Conservation (phyloP, 2,888 invertebrate species). For the Scaptodrosophila latifasciaeformis region DNA sequence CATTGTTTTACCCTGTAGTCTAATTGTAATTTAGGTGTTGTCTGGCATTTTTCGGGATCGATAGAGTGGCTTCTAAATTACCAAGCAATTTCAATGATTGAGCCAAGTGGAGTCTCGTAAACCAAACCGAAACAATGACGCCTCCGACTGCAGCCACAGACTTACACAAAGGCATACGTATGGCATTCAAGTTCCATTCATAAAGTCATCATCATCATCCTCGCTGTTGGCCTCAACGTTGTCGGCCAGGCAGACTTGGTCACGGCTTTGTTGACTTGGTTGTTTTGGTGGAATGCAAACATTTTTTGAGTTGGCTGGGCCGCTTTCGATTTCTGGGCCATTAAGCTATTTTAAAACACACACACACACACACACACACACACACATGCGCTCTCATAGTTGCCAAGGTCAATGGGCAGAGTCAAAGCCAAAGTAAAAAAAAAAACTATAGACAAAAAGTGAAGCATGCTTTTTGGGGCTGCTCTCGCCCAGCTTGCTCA, state of each 20-base stretch:
- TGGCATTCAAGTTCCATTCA: conserved; percentile 42
- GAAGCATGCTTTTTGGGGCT: conserved; percentile 47
- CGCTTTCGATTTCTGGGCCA: conserved; percentile 30
- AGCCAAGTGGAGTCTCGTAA: too few relatives aligned
- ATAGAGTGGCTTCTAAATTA: conserved; percentile 45
- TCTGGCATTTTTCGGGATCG: conserved; percentile 26
- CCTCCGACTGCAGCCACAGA: too few relatives aligned
- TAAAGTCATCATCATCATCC: conserved; percentile 27
- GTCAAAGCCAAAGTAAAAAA: conserved; percentile 9
- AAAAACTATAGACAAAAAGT: conserved; percentile 30
- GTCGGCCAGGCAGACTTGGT: not conserved
- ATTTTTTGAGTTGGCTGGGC: conserved; percentile 10
- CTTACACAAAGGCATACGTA: conserved; percentile 19
- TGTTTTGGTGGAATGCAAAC: conserved; percentile 46
- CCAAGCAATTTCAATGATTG: conserved; percentile 27
- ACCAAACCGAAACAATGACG: too few relatives aligned
- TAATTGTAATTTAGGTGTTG: conserved; percentile 62
- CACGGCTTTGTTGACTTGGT: conserved; percentile 26
- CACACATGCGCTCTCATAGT: conserved; percentile 6
- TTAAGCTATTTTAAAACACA: conserved; percentile 56
- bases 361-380: conserved; percentile 29
- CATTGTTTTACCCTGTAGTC: conserved; percentile 9
- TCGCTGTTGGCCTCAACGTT: not conserved
- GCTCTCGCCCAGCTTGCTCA: too few relatives aligned
- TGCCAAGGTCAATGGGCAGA: conserved; percentile 35